Evolutionary conservation across 1,140 invertebrate genomes (phyloP).

Genomic region (Palaemon carinicauda): DNA sequence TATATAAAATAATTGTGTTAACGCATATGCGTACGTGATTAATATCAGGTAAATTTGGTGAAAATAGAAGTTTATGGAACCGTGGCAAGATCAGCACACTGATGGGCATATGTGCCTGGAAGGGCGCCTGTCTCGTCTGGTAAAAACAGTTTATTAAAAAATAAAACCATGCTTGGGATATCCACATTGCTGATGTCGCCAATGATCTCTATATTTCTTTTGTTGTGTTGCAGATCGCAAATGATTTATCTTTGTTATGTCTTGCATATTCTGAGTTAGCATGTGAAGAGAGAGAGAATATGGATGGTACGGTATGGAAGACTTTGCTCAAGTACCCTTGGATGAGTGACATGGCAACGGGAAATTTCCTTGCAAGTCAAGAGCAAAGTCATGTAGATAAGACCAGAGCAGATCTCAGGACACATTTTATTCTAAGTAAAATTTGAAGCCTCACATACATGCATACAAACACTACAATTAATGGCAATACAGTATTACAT

Average conservation of each 20-base stretch:
- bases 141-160: background rate
- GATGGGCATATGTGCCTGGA: no score
- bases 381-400: background rate
- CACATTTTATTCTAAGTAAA: conserved; percentile 6
- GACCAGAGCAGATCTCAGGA: conserved; percentile 20
- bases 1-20: background rate
- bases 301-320: background rate
- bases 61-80: no score
- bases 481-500: no score
- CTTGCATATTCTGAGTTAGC: conserved; percentile 37
- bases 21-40: background rate
- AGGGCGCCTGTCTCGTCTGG: background rate
- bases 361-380: no score
- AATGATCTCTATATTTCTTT: conserved; percentile 49
- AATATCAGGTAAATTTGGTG: background rate
- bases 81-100: no score
- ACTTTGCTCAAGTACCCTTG: no score
- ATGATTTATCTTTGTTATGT: conserved; percentile 47
- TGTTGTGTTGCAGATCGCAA: conserved; percentile 47
- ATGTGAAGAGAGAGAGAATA: background rate
- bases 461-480: background rate
- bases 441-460: background rate
- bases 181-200: conserved; percentile 35
- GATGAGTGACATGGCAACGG: no score
- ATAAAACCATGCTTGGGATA: background rate